Percentiles rank a stretch among this genome's conserved stretches.
phyloP scores from a whole-genome alignment of 2,797 vertebrate species.

The Fistularia commersonii region DNA sequence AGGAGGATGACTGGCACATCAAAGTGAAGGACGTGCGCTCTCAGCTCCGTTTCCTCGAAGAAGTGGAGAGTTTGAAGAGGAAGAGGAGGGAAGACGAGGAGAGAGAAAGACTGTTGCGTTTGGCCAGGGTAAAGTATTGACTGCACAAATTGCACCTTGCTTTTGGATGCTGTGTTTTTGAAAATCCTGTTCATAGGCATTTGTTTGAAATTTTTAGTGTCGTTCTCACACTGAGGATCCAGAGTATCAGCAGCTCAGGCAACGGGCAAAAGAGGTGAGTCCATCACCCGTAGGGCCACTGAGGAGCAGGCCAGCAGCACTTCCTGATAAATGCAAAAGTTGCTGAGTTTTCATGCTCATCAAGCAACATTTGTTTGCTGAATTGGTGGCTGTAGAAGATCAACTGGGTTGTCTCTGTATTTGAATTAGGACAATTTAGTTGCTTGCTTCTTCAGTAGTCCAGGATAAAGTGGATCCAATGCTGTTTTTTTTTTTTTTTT shows the following conservation, averaged over 20 bases:
- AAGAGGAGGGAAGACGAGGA: constrained; percentile 87
- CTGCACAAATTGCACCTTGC: background rate
- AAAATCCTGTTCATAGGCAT: constrained; percentile 4
- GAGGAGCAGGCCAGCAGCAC: too few relatives aligned
- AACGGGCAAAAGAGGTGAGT: constrained; percentile 92
- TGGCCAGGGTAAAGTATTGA: constrained; percentile 79
- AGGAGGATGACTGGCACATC: constrained; percentile 79
- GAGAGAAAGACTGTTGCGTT: constrained; percentile 81
- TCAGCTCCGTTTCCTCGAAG: constrained; percentile 89
- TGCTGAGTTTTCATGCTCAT: too few relatives aligned
- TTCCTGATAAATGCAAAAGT: too few relatives aligned
- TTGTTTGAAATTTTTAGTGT: constrained; percentile 71
- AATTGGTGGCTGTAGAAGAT: too few relatives aligned
- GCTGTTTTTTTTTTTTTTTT: too few relatives aligned
- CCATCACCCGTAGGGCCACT: background rate
- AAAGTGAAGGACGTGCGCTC: constrained; percentile 82
- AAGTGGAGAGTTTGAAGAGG: constrained; percentile 86
- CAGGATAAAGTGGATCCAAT: too few relatives aligned
- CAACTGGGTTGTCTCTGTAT: too few relatives aligned
- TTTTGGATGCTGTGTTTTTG: background rate
- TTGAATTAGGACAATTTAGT: too few relatives aligned
- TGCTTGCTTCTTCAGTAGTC: too few relatives aligned
- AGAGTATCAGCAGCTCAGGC: constrained; percentile 87
- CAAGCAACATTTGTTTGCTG: too few relatives aligned
- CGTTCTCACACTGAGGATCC: constrained; percentile 88